Percentiles rank a stretch among this genome's conserved stretches.
These are phyloP conservation scores for Chionomys nivalis DNA, from an alignment of 2,113 vertebrate species.

Conservation along the genomic window DNA sequence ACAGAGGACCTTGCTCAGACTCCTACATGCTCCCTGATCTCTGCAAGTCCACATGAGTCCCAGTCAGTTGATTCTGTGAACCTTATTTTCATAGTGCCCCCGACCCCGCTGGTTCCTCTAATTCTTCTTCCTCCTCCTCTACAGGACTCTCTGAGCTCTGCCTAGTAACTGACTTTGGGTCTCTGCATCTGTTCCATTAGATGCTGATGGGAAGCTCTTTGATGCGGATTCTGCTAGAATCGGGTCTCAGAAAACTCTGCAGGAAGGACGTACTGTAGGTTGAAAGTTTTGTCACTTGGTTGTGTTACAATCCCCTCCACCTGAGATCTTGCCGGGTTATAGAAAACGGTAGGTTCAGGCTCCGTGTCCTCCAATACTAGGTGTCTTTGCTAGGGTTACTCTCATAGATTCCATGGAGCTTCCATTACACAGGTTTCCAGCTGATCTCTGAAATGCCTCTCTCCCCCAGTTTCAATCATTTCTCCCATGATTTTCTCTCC, in stretches of 20 bases:
- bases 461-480: background rate
- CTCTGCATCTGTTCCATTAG: background rate
- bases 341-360: too few relatives aligned
- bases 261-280: background rate
- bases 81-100: background rate
- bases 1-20: too few relatives aligned
- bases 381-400: background rate
- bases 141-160: too few relatives aligned
- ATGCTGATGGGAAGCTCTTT: background rate
- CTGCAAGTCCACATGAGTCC: too few relatives aligned
- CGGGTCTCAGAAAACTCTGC: too few relatives aligned
- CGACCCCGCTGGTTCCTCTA: background rate
- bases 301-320: background rate
- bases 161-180: background rate
- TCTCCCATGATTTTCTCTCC: background rate
- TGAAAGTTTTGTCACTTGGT: background rate
- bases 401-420: background rate
- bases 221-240: background rate
- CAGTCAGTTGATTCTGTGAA: background rate
- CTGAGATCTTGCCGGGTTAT: background rate
- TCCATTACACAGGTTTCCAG: background rate
- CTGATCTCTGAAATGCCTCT: background rate
- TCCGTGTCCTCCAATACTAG: background rate
- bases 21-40: too few relatives aligned
- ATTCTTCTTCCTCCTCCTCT: background rate